phyloP scores from a whole-genome alignment of 2,113 vertebrate species.

The Semicossyphus pulcher region DNA sequence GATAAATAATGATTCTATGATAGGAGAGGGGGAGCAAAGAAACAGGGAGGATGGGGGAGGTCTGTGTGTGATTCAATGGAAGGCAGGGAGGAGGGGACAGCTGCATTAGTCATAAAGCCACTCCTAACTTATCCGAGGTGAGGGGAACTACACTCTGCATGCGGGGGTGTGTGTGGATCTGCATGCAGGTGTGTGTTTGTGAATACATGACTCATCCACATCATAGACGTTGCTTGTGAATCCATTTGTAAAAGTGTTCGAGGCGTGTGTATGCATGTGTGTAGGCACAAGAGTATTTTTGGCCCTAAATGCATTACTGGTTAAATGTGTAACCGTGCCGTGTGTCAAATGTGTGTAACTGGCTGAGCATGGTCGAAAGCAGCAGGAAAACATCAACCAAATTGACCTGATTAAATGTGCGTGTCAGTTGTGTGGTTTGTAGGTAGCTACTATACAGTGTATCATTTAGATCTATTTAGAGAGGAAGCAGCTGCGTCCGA shows the following conservation, averaged over 20 bases:
- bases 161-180: constrained; percentile 9
- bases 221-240: constrained; percentile 33
- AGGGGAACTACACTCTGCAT: constrained; percentile 15
- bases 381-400: constrained; percentile 28
- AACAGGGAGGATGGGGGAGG: constrained; percentile 30
- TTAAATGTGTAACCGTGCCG: constrained; percentile 34
- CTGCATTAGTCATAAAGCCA: constrained; percentile 63
- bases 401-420: constrained; percentile 43
- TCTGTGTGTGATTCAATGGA: constrained; percentile 33
- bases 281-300: constrained; percentile 42
- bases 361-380: constrained; percentile 5
- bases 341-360: constrained; percentile 5
- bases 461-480: constrained; percentile 3
- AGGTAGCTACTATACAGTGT: neutral
- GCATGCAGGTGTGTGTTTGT: constrained; percentile 19
- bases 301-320: constrained; percentile 28
- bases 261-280: constrained; percentile 29
- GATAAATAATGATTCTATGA: constrained; percentile 58
- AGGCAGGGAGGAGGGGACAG: constrained; percentile 36
- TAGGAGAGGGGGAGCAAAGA: neutral
- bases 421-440: constrained; percentile 28
- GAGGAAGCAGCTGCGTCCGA: constrained; percentile 1
- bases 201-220: constrained; percentile 29
- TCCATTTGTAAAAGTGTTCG: constrained; percentile 43
- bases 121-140: constrained; percentile 54